Conservation (phyloP, 2,888 invertebrate species). For the Spodoptera littoralis region DNA sequence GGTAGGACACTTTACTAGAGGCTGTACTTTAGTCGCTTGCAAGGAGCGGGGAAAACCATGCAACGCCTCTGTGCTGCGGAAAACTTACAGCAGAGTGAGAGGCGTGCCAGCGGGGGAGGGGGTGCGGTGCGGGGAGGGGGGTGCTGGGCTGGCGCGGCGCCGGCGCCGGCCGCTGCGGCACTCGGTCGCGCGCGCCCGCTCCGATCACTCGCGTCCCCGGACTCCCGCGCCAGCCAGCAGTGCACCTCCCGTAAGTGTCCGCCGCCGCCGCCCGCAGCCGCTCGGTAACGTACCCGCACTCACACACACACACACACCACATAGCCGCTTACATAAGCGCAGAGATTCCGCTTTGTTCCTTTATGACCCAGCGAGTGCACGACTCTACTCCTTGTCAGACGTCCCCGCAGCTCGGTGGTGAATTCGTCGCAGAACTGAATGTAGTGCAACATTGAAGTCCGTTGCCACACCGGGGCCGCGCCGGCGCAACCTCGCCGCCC, state of each 20-base stretch:
- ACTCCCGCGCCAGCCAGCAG: constrained; percentile 46
- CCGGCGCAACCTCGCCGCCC: constrained; percentile 66
- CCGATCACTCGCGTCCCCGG: constrained; percentile 75
- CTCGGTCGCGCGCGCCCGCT: constrained; percentile 77
- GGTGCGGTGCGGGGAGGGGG: constrained; percentile 43
- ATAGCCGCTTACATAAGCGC: constrained; percentile 62
- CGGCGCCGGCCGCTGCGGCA: constrained; percentile 64
- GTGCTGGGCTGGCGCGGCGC: constrained; percentile 51
- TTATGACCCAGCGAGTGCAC: constrained; percentile 57
- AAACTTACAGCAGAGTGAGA: constrained; percentile 42
- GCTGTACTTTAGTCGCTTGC: constrained; percentile 14
- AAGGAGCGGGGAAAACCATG: constrained; percentile 36
- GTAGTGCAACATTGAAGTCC: constrained; percentile 46
- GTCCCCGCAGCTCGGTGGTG: constrained; percentile 2
- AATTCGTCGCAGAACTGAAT: constrained; percentile 6
- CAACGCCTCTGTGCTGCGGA: constrained; percentile 15
- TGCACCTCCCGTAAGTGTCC: constrained; percentile 66
- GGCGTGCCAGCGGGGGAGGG: constrained; percentile 31
- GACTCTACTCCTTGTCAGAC: too few relatives aligned
- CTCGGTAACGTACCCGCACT: constrained; percentile 76
- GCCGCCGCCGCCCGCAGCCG: constrained; percentile 40
- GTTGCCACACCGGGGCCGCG: constrained; percentile 63
- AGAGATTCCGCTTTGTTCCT: constrained; percentile 59
- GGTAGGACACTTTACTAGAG: constrained; percentile 6
- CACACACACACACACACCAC: constrained; percentile 54